Evolutionary conservation across 2,113 vertebrate species (phyloP), one percentile per base, ranked within the genome.

Genomic region (Strix aluco): DNA sequence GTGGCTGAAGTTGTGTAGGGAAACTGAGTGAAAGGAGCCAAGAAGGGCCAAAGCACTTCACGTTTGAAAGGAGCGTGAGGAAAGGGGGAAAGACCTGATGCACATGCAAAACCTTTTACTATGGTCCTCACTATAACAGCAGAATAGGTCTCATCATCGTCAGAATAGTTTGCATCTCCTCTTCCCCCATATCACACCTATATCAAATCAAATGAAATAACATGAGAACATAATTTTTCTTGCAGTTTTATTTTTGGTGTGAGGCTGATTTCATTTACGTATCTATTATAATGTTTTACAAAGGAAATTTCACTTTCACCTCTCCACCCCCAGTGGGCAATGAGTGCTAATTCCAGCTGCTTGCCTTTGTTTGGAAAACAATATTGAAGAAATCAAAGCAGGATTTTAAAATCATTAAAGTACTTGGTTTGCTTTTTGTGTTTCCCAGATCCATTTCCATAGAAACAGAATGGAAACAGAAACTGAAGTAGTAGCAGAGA

Each of bases 391-490:
- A 59, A 69, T 67, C 23, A 47, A 81, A 75, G 9, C 11, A 21
- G 9, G 21, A 71, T 71, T 91, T 81, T 42, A 47, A 87, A 92
- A 29, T 34, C 6, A 26, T 49, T 38, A 59, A 52, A 7, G 10
- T 55, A 15, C 36, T 72, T 21, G 2, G 8, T 27, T 92, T 92
- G 10, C 3, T 55, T 87, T 92, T 46, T 83, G 34, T 42, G 25
- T 61, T 86, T 90, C 62, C 13, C 27, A 49, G 22, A 49, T 47
- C 38, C n/a, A 46, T 47, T 54, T 54, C 71, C 19, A 77, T 38
- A 65, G 25, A 52, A 83, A 77, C 51, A 94, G 40, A 95, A 77
- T 38, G 61, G 25, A 52, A 83, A 77, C 51, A 94, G 40, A 95
- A 90, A 69, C 26, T 40, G 49, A 80, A 65, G 10, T 17, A 73